Evolutionary conservation across 2,113 vertebrate genomes (phyloP), one percentile per base, ranked within the genome.

Genomic region (Astur gentilis): DNA sequence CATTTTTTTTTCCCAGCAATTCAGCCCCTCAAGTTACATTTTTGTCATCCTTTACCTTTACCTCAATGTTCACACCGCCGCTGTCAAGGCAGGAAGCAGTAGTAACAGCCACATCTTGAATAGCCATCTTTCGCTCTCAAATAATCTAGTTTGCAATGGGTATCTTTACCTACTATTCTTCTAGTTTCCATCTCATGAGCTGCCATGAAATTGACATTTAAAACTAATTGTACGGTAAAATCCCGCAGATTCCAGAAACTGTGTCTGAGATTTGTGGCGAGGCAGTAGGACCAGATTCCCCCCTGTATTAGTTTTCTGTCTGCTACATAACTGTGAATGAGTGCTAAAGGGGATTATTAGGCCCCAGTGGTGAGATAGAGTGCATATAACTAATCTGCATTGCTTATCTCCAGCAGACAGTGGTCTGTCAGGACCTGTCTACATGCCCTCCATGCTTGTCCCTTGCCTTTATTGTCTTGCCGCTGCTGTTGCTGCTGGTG

Each of bases 141-240:
- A 97, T 97, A 97, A 98, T 97, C 97, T 96, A 93, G 85, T 97
- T 95, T 96, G 93, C 95, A 96, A 96, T 97, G 97, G 95, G 87
- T 94, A 97, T 93, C 97, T 97, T 97, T 91, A 97, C 92, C 97
- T 97, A 78, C 95, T 95, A 87, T 97, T 97, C 96, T 95, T 97
- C 98, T 98, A 97, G 98, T 99, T 98, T 99, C 99, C 98, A 98
- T 97, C 98, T 98, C 98, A 94, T 98, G 98, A 98, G 98, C 98
- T 40, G 27, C 98, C 98, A 97, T 99, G 99, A 99, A 99, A 99
- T 99, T 99, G 99, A 98, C 98, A 99, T 99, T 99, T 99, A 98
- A 98, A 98, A 98, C 98, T 98, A 99, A 99, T 98, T 99, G 98
- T 98, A 98, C 97, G 96, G 98, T 96, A 93, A 98, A 98, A 98